Evolutionary conservation across 1,140 invertebrate genomes (phyloP).

Genomic region (Bombyx mori): DNA sequence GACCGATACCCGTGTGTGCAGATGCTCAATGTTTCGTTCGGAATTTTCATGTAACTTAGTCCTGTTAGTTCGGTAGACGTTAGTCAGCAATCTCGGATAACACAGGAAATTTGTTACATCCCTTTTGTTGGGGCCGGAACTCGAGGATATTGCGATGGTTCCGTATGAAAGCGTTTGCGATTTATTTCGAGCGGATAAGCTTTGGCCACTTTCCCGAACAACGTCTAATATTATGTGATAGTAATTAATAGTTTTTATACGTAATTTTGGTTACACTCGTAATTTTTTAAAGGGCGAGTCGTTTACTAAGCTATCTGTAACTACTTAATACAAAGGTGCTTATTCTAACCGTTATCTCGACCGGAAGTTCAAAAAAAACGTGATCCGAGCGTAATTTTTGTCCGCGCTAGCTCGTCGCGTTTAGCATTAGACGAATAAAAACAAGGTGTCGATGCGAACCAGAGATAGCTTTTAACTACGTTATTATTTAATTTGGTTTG

Average conservation of each 20-base stretch:
- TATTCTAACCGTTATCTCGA: conserved; percentile 49
- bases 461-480: conserved; percentile 45
- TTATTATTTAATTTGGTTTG: conserved; percentile 53
- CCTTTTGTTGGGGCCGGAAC: conserved; percentile 40
- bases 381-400: conserved; percentile 52
- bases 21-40: conserved; percentile 8
- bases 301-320: conserved; percentile 37
- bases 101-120: conserved; percentile 42
- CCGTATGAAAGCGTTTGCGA: conserved; percentile 31
- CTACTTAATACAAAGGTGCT: conserved; percentile 53
- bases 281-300: conserved; percentile 15
- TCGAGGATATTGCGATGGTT: conserved; percentile 43
- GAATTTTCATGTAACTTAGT: no score
- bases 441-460: conserved; percentile 51
- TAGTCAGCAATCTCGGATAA: conserved; percentile 30
- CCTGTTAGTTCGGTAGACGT: conserved; percentile 10
- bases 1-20: conserved; percentile 28
- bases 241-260: no score
- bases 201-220: conserved; percentile 7
- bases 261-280: no score
- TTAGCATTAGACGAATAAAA: conserved; percentile 50
- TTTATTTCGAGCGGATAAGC: conserved; percentile 37
- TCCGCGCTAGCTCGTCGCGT: conserved; percentile 23
- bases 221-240: no score
- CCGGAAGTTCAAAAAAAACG: conserved; percentile 55